Base-by-base conservation (phyloP, 2,113 vertebrate species). In the Neodon shergylaensis region DNA sequence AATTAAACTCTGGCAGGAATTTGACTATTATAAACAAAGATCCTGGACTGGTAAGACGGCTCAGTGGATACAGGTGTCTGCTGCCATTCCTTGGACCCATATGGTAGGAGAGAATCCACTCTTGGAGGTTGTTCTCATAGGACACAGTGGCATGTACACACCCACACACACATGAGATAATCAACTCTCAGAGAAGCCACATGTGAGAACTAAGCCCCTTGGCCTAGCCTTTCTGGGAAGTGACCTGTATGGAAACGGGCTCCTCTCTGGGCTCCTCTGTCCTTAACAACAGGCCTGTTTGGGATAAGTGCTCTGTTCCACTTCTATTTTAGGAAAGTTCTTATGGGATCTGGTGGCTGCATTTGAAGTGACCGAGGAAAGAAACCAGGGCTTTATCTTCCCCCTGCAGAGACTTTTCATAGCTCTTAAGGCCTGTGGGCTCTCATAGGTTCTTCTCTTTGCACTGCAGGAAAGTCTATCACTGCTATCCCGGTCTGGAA, bases 11-110 rank as follows among this genome's bases (percentile, higher is more conserved):
- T 98, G 97, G 96, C 96, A 97, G 49, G 49, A 95, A 95, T 96
- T 96, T n/a, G 85, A 96, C 88, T 91, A 97, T 98, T 98, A 89
- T 84, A 97, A 96, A 85, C 97, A 98, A 98, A 97, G 95, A 88
- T 88, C 92, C 14, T 84, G 39, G 28, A 9, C 39, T 31, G 58
- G 61, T 44, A 2, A 44, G 63, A 3, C 6, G 28, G 39, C 82
- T 33, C 39, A 66, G 28, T 84, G 82, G n/a, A 65, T 33, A 28
- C 26, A 33, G 39, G 81, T 19, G 8, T 4, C 81, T 65, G 61
- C 26, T 84, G 82, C 61, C 28, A 44, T 63, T 44, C 82, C 82
- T 44, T 65, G 28, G 39, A 31, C 26, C 7, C 39, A 28, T 9
- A 8, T 61, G 58, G 24, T 65, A 44, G 58, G n/a, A 65, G 58